Percentiles rank a stretch among this genome's conserved stretches.
Evolutionary conservation across 2,797 vertebrate species (phyloP).

Genomic region (Melanotaenia maccullochi): DNA sequence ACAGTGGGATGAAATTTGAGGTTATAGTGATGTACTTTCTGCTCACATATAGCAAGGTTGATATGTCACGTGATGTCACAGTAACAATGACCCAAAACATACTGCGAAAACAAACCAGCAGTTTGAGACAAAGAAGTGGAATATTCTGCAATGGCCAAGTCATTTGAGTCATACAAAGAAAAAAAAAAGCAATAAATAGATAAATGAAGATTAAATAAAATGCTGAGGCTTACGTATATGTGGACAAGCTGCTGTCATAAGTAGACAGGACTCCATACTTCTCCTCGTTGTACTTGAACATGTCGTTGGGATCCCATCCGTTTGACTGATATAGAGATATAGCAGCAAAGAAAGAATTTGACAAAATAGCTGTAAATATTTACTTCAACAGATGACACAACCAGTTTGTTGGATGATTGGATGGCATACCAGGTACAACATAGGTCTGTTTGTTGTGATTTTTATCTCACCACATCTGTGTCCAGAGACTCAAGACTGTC

Average conservation of each 20-base stretch:
- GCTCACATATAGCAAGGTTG: no score
- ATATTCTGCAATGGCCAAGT: not conserved
- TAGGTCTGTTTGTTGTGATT: not conserved
- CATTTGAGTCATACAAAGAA: not conserved
- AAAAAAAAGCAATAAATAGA: not conserved
- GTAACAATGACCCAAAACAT: no score
- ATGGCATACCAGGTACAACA: not conserved
- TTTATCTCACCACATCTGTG: constrained; percentile 91
- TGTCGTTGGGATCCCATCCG: constrained; percentile 99
- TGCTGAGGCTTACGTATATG: constrained; percentile 92
- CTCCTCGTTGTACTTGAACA: constrained; percentile 99
- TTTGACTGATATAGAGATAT: constrained; percentile 87
- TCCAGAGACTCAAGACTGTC: constrained; percentile 96
- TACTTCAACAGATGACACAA: not conserved
- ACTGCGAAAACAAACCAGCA: not conserved
- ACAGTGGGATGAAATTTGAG: no score
- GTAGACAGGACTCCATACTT: constrained; percentile 97
- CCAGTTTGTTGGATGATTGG: not conserved
- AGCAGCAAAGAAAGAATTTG: constrained; percentile 10
- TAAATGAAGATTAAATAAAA: not conserved
- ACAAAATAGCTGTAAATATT: constrained; percentile 14
- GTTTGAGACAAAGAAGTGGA: not conserved
- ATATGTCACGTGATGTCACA: no score
- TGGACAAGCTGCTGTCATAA: constrained; percentile 98
- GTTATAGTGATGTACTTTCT: no score